Evolutionary conservation across 2,888 invertebrate genomes (phyloP).

Genomic region (Nasonovia ribisnigri): DNA sequence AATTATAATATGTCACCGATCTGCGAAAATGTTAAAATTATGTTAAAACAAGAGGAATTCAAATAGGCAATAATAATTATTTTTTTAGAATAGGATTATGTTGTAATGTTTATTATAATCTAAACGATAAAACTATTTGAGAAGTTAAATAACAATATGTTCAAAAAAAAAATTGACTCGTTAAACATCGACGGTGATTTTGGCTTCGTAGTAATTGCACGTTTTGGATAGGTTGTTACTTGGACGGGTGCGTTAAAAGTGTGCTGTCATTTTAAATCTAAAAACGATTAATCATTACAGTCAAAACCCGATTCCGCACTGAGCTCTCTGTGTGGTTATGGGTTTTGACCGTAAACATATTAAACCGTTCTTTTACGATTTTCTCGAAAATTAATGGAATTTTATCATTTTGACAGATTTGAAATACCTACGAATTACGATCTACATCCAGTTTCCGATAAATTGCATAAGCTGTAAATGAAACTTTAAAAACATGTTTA

Average conservation of each 20-base stretch:
- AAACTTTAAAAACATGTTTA: background rate
- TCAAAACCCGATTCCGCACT: background rate
- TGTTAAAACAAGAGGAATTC: background rate
- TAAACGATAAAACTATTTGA: background rate
- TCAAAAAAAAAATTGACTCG: no score
- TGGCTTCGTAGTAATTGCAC: background rate
- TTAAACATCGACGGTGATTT: background rate
- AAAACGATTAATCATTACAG: constrained; percentile 52
- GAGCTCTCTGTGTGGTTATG: background rate
- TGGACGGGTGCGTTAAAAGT: background rate
- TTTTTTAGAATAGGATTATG: background rate
- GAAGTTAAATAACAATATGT: background rate
- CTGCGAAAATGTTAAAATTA: background rate
- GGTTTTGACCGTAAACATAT: constrained; percentile 32
- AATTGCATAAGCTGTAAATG: background rate
- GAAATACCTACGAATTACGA: background rate
- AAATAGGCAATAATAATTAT: background rate
- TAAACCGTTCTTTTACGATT: constrained; percentile 32
- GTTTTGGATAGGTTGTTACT: background rate
- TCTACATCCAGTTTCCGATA: constrained; percentile 28
- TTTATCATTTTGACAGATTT: constrained; percentile 36
- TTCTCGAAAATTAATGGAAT: constrained; percentile 47
- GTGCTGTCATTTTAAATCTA: constrained; percentile 44
- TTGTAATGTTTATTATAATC: background rate
- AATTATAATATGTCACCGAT: background rate